phyloP scores from a whole-genome alignment of 2,888 invertebrate genomes.

The Idaea biselata region DNA sequence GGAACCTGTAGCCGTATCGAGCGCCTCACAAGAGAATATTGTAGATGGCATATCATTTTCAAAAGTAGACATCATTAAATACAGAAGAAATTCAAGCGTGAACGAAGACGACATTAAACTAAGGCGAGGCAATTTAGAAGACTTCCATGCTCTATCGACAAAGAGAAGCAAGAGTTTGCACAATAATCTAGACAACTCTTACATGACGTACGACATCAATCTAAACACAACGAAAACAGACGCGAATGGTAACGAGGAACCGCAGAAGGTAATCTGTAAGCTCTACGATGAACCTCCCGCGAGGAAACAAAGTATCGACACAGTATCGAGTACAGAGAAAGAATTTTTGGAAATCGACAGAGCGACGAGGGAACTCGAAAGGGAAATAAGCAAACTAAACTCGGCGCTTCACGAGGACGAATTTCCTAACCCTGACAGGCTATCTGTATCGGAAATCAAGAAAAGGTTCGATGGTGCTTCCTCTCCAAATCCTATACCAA shows the following conservation, averaged over 20 bases:
- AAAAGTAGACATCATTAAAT: constrained; percentile 66
- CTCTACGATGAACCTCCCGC: constrained; percentile 51
- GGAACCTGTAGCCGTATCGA: constrained; percentile 13
- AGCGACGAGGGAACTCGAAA: constrained; percentile 68
- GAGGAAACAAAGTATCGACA: constrained; percentile 66
- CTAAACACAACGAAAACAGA: constrained; percentile 53
- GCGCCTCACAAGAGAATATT: constrained; percentile 55
- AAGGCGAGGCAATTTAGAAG: constrained; percentile 69
- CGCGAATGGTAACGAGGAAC: constrained; percentile 62
- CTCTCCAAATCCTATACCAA: constrained; percentile 80
- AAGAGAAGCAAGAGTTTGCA: constrained; percentile 72
- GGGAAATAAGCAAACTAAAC: constrained; percentile 72
- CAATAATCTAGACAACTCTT: constrained; percentile 54
- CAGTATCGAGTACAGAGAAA: constrained; percentile 70
- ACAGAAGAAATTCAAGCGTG: constrained; percentile 72
- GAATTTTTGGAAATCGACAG: constrained; percentile 74
- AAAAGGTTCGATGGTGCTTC: constrained; percentile 74
- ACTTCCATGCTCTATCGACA: constrained; percentile 59
- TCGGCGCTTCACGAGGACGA: constrained; percentile 71
- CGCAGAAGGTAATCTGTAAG: constrained; percentile 69
- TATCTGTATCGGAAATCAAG: constrained; percentile 74
- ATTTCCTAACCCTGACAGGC: constrained; percentile 45
- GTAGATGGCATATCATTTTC: constrained; percentile 54
- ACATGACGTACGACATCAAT: constrained; percentile 65
- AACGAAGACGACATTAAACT: constrained; percentile 70